Base-by-base conservation (phyloP, 1,140 invertebrate genomes). In the Leptinotarsa texana region DNA sequence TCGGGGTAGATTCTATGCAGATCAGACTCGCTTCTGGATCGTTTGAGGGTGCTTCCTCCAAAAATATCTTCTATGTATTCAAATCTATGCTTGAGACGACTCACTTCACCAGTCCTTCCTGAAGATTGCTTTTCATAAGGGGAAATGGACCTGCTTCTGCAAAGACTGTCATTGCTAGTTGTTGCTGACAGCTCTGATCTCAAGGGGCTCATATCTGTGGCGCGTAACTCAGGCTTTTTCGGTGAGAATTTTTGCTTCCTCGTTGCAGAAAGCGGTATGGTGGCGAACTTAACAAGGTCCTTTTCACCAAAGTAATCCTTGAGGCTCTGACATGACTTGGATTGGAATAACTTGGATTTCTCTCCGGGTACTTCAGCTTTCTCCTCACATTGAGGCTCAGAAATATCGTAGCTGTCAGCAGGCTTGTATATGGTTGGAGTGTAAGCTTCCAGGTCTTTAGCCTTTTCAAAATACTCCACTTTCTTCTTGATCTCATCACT, bases 401-500 rank as follows among this genome's bases (percentile, higher is more conserved):
- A 69, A 42, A 27, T 18, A 42, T 63, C 57, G 6, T 33, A 21
- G 51, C 63, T 24, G 68, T 80, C 75, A 73, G 87, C 87, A 0
- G 88, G 86, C 74, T 88, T 89, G 79, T 90, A 89, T 69, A 89
- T 84, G 17, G 87, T 88, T 47, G 87, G 87, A 15, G 85, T 81
- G 48, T 81, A 79, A 5, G 84, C 80, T 62, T 86, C 84, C 17
- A 85, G 82, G 42, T 85, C 84, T 65, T 88, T 85, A 0, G 90
- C 90, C 17, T 89, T 91, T 84, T 94, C 93, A 81, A 94, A 95
- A 84, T 93, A 94, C 81, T 94, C 90, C 2, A 95, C 92, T 84
- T 93, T 94, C 73, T 90, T 89, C 63, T 89, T 88, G 1, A 94
- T 90, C 71, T 90, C 89, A 71, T 91, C 89, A 72, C 86, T 86